phyloP scores from a whole-genome alignment of 2,888 invertebrate genomes.

The Cryptus viduatorius region DNA sequence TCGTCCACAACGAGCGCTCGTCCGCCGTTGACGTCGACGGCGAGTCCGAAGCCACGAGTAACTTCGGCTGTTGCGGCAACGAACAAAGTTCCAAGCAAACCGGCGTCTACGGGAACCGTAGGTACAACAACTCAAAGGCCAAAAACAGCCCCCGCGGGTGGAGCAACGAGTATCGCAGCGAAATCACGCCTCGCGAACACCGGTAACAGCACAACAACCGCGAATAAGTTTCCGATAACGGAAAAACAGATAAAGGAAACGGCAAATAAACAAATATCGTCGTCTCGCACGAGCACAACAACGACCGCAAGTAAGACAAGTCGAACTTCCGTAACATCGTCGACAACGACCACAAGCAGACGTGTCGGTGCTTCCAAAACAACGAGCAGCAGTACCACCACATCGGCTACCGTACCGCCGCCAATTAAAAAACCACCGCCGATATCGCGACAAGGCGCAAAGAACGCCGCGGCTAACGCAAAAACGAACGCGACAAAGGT shows the following conservation, averaged over 20 bases:
- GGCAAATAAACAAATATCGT: conserved; percentile 89
- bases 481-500: conserved; percentile 63
- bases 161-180: conserved; percentile 76
- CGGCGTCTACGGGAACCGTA: conserved; percentile 74
- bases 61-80: conserved; percentile 61
- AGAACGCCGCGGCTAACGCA: conserved; percentile 65
- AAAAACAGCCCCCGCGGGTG: conserved; percentile 76
- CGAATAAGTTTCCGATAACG: conserved; percentile 78
- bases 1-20: conserved; percentile 66
- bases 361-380: conserved; percentile 61
- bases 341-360: conserved; percentile 68
- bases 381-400: conserved; percentile 71
- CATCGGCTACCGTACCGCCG: conserved; percentile 70
- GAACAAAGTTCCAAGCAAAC: conserved; percentile 71
- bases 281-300: conserved; percentile 84
- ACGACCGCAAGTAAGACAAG: conserved; percentile 70
- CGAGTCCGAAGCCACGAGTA: conserved; percentile 70
- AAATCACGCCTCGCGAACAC: conserved; percentile 75
- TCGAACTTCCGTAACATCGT: conserved; percentile 64
- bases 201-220: conserved; percentile 15
- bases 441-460: conserved; percentile 65
- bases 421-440: conserved; percentile 74
- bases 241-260: conserved; percentile 90
- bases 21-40: conserved; percentile 63
- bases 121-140: conserved; percentile 73